Conservation (phyloP, 2,113 vertebrate species). For the Elaphurus davidianus region DNA sequence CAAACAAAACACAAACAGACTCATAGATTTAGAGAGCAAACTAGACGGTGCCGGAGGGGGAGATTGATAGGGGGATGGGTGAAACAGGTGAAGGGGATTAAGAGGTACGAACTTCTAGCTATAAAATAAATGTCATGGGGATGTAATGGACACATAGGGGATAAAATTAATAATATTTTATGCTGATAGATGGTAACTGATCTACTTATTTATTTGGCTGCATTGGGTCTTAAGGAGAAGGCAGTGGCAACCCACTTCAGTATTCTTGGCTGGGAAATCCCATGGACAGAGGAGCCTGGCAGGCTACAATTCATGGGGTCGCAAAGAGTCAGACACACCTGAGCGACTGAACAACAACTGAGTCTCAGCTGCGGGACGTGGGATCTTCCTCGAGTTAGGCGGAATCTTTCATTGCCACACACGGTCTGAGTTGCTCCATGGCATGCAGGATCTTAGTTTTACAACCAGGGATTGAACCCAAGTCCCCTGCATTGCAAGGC, state of each 20-base stretch:
- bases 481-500: neutral
- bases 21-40: neutral
- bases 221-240: neutral
- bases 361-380: neutral
- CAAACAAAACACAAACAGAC: neutral
- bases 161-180: neutral
- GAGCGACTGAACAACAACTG: neutral
- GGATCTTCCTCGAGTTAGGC: neutral
- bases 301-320: neutral
- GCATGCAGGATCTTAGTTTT: neutral
- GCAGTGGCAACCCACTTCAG: neutral
- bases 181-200: neutral
- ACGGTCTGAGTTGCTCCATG: neutral
- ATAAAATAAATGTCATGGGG: neutral
- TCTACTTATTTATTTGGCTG: neutral
- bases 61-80: too few species aligned
- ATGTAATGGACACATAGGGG: neutral
- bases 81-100: neutral
- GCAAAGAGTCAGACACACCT: neutral
- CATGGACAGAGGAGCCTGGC: neutral
- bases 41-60: neutral
- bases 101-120: neutral
- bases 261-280: neutral
- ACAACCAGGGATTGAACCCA: neutral
- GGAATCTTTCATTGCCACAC: neutral